Conservation (phyloP, 1,140 invertebrate genomes). For the Solenopsis invicta region DNA sequence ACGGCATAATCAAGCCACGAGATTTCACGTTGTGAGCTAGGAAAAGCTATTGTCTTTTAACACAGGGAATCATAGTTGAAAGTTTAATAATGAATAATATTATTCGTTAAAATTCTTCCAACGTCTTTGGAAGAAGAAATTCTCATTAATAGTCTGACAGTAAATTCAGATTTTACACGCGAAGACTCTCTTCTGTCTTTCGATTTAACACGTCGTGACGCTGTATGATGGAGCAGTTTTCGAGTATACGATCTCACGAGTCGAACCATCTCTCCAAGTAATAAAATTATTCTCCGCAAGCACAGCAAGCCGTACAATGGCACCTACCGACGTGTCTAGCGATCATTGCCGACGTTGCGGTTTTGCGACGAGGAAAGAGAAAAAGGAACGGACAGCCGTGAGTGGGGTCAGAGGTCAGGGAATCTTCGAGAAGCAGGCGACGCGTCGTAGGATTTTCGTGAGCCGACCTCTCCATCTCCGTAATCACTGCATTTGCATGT, state of each 20-base stretch:
- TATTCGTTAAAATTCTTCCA: neutral
- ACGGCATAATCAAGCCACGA: neutral
- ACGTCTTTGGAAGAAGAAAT: neutral
- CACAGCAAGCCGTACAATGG: neutral
- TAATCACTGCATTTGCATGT: conserved; percentile 77
- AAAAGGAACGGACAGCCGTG: neutral
- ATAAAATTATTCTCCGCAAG: conserved; percentile 53
- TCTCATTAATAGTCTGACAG: neutral
- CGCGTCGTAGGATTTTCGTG: conserved; percentile 77
- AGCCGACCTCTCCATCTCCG: conserved; percentile 58
- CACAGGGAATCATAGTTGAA: neutral
- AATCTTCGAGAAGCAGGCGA: neutral
- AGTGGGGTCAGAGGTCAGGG: too few relatives aligned
- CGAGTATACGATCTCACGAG: neutral
- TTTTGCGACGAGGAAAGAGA: neutral
- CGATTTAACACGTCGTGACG: neutral
- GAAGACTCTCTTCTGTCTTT: neutral
- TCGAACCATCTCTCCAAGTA: neutral
- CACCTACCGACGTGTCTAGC: conserved; percentile 19
- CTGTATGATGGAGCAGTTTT: neutral
- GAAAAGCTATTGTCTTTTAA: neutral
- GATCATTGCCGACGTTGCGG: conserved; percentile 33
- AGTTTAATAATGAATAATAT: conserved; percentile 9
- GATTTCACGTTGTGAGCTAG: neutral
- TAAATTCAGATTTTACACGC: conserved; percentile 1